Evolutionary conservation across 2,888 invertebrate genomes (phyloP).

Genomic region (Tetranychus piercei): DNA sequence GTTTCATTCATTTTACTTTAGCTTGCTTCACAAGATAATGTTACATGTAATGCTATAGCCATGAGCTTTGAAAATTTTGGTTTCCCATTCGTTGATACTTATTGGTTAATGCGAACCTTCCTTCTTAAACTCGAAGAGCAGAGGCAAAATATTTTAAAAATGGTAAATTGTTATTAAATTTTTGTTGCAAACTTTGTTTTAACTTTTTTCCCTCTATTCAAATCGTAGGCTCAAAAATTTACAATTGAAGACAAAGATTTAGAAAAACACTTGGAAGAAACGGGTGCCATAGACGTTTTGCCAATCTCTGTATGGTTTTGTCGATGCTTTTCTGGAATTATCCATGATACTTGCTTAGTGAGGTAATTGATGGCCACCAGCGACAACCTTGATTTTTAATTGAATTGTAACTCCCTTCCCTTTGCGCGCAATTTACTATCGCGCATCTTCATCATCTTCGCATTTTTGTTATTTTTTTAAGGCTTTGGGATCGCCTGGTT

Average conservation of each 20-base stretch:
- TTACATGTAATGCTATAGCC: slow-evolving; percentile 3
- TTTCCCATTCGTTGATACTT: slow-evolving; percentile 11
- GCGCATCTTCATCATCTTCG: neutral
- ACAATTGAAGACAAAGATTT: slow-evolving; percentile 7
- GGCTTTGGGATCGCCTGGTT: slow-evolving; percentile 3
- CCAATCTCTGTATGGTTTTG: slow-evolving; percentile 9
- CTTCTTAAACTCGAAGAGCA: slow-evolving; percentile 4
- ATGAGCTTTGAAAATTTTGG: slow-evolving; percentile 9
- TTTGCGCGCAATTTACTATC: neutral
- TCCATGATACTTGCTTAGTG: slow-evolving; percentile 7
- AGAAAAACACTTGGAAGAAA: slow-evolving; percentile 9
- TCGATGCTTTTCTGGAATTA: slow-evolving; percentile 9
- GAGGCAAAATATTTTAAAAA: slow-evolving; percentile 9
- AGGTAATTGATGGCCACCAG: neutral
- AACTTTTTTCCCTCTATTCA: neutral
- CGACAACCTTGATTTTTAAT: neutral
- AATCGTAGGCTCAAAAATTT: neutral
- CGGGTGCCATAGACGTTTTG: slow-evolving; percentile 6
- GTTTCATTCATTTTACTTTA: neutral
- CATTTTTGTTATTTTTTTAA: neutral
- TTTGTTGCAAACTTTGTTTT: neutral
- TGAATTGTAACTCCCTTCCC: neutral
- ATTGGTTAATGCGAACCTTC: slow-evolving; percentile 7
- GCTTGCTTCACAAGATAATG: slow-evolving; percentile 8
- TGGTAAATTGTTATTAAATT: neutral